These are phyloP conservation scores for Drosophila subobscura DNA, from an alignment of 1,140 invertebrate genomes.

Conservation along the genomic window DNA sequence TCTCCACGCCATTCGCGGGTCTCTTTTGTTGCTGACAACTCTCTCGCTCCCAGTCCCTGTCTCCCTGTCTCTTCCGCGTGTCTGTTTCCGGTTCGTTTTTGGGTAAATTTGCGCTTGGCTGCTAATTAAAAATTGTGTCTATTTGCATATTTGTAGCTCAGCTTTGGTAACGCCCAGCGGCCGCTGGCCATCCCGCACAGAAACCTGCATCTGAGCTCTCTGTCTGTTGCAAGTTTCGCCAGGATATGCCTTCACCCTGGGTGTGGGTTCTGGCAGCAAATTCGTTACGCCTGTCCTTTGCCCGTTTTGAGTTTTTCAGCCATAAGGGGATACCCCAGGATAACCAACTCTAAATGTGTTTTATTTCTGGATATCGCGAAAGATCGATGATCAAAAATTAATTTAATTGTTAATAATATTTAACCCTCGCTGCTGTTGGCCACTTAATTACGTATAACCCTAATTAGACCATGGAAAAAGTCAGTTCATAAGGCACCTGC, in stretches of 20 bases:
- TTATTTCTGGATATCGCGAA: not conserved
- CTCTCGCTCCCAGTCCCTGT: conserved; percentile 27
- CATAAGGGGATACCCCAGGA: not conserved
- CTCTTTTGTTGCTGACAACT: conserved; percentile 77
- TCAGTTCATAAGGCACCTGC: conserved; percentile 11
- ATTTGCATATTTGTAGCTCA: conserved; percentile 77
- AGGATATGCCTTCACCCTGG: not conserved
- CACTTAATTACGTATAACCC: conserved; percentile 49
- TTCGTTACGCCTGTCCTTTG: conserved; percentile 60
- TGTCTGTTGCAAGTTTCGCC: conserved; percentile 54
- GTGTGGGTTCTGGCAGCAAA: conserved; percentile 7
- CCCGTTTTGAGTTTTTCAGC: conserved; percentile 5
- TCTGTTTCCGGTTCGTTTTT: conserved; percentile 45
- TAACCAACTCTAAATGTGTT: not conserved
- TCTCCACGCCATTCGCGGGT: conserved; percentile 49
- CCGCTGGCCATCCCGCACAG: conserved; percentile 1
- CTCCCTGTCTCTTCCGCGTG: not conserved
- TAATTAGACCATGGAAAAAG: conserved; percentile 62
- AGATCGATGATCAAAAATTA: not conserved
- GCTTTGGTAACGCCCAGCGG: conserved; percentile 31
- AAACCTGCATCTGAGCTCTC: conserved; percentile 66
- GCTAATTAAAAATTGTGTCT: conserved; percentile 82
- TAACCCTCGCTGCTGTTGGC: conserved; percentile 6
- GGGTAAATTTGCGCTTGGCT: conserved; percentile 74
- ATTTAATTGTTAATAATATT: conserved; percentile 5